A percentile compares a stretch with the other conserved stretches of the same genome.
Conservation (phyloP, 2,888 invertebrate species). For the Imbricaverruca yamaguchii region DNA sequence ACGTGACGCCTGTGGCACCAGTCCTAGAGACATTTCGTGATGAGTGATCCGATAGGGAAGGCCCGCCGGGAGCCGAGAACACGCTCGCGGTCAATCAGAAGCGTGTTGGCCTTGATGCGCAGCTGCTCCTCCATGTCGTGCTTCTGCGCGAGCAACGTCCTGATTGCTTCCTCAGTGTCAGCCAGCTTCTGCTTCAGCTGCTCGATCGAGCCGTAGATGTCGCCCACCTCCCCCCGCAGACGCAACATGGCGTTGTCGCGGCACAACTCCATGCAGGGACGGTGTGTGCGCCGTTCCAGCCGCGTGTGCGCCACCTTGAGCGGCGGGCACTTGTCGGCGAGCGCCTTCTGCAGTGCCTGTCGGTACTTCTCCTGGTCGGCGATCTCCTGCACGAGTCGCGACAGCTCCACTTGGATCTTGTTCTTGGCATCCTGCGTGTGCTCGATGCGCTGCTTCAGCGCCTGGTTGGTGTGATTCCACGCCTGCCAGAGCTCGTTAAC, state of each 20-base stretch:
- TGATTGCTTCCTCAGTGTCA: conserved; percentile 72
- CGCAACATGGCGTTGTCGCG: conserved; percentile 50
- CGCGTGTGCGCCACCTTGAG: conserved; percentile 62
- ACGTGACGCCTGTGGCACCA: no score
- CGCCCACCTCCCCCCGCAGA: conserved; percentile 62
- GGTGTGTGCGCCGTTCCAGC: conserved; percentile 76
- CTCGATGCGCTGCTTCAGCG: conserved; percentile 52
- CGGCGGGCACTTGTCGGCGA: conserved; percentile 66
- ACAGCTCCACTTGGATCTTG: conserved; percentile 66
- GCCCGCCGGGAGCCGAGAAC: conserved; percentile 84
- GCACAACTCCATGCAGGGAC: conserved; percentile 83
- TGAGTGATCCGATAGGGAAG: conserved; percentile 53
- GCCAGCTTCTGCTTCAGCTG: conserved; percentile 70
- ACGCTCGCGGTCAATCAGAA: conserved; percentile 91
- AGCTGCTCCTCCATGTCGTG: conserved; percentile 78
- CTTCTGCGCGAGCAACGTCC: conserved; percentile 62
- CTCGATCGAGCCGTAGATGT: conserved; percentile 74
- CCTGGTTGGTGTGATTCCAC: conserved; percentile 76
- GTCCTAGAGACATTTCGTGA: background rate
- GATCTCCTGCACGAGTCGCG: conserved; percentile 79
- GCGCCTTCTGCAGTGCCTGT: conserved; percentile 78
- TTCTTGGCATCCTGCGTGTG: conserved; percentile 69
- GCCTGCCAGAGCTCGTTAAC: conserved; percentile 81
- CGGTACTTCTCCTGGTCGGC: conserved; percentile 89
- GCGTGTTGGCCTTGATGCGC: conserved; percentile 73